Conservation (phyloP, 2,113 vertebrate genomes). For the Plotosus lineatus region DNA sequence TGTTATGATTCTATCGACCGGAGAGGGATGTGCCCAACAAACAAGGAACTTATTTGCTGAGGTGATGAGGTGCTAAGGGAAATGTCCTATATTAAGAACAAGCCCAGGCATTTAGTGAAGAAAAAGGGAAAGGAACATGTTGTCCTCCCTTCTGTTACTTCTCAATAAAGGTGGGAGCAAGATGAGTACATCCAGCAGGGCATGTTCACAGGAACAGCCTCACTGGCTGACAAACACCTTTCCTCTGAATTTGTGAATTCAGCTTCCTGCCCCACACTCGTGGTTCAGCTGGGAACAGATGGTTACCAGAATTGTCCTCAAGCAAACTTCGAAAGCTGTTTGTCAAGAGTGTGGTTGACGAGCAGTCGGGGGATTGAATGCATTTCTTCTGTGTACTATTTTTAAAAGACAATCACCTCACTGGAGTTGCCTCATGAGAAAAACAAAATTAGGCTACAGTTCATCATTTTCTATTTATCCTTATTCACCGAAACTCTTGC, state of each 20-base stretch:
- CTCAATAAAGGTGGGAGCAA: constrained; percentile 51
- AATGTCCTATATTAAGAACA: constrained; percentile 26
- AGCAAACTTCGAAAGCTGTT: constrained; percentile 72
- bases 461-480: too few species aligned
- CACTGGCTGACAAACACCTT: constrained; percentile 75
- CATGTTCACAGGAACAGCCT: constrained; percentile 66
- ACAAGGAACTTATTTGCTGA: constrained; percentile 27
- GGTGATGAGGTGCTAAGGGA: constrained; percentile 28
- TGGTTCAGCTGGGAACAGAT: constrained; percentile 76
- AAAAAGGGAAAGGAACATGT: constrained; percentile 48
- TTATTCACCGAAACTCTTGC: too few species aligned
- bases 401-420: constrained; percentile 11
- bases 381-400: constrained; percentile 20
- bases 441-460: too few species aligned
- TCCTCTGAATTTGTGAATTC: constrained; percentile 70
- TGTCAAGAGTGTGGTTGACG: constrained; percentile 61
- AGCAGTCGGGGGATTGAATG: constrained; percentile 39
- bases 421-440: background rate
- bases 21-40: background rate
- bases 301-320: constrained; percentile 79
- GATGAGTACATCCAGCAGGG: constrained; percentile 57
- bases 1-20: background rate
- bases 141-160: constrained; percentile 63
- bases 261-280: constrained; percentile 70
- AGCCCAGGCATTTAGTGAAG: constrained; percentile 30